phyloP scores from a whole-genome alignment of 2,113 vertebrate genomes.

The Bubo scandiacus region DNA sequence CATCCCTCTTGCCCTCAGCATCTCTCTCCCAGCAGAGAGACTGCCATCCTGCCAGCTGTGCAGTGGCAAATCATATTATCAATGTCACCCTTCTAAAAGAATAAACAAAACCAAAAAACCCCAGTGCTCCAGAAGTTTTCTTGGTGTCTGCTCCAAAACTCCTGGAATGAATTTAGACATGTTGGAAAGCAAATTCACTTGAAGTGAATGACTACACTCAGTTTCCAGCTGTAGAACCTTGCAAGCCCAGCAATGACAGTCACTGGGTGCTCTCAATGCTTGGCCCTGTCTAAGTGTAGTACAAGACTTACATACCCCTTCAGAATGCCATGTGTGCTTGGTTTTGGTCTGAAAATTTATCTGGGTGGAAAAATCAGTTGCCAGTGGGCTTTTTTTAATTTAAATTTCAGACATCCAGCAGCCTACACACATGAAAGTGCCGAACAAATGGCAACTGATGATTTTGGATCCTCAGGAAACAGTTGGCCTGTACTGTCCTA shows the following conservation, averaged over 20 bases:
- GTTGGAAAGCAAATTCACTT: not conserved
- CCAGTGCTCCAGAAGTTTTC: not conserved
- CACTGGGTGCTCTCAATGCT: not conserved
- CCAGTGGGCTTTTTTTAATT: not conserved
- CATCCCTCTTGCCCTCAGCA: not conserved
- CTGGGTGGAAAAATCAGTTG: not conserved
- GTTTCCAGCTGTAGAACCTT: not conserved
- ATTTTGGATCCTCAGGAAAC: not conserved
- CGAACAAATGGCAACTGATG: not conserved
- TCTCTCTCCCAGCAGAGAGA: not conserved
- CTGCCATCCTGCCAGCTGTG: not conserved
- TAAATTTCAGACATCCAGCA: not conserved
- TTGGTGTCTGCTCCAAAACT: not conserved
- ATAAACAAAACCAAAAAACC: not conserved
- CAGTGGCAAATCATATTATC: not conserved
- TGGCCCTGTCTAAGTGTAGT: not conserved
- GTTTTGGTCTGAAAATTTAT: not conserved
- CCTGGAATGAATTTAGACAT: not conserved
- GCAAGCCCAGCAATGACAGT: not conserved
- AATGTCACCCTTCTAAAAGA: not conserved
- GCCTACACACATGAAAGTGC: not conserved
- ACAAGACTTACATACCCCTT: not conserved
- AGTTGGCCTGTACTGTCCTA: not conserved
- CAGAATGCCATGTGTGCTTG: not conserved
- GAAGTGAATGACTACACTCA: not conserved